These are phyloP conservation scores for Sympetrum striolatum DNA, from an alignment of 2,888 invertebrate species.

Conservation along the genomic window DNA sequence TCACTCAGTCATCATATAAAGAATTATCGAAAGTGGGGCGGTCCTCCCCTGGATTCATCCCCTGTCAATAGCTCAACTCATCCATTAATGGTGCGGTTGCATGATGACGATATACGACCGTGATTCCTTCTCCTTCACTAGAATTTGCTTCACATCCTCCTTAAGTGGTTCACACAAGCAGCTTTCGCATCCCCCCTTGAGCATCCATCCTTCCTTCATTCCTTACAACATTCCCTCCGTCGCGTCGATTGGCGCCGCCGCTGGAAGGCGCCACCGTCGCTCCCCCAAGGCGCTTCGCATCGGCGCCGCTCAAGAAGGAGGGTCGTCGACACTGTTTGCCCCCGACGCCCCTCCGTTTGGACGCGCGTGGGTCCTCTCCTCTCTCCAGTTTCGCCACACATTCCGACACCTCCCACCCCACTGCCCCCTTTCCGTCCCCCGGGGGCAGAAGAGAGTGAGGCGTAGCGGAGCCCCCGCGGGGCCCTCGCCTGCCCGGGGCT, in stretches of 20 bases:
- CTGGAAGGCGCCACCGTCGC: constrained; percentile 38
- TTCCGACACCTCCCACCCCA: neutral
- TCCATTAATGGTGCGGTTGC: too few species aligned
- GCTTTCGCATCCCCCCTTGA: neutral
- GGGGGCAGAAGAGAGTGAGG: neutral
- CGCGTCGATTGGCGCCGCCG: constrained; percentile 51
- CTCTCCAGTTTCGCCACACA: neutral
- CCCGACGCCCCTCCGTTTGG: neutral
- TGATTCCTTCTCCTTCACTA: too few species aligned
- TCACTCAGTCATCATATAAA: too few species aligned
- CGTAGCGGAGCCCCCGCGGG: constrained; percentile 23
- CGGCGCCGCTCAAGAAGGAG: neutral
- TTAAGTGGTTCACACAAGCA: neutral
- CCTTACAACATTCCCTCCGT: constrained; percentile 48
- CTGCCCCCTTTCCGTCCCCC: neutral
- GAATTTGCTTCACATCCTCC: neutral
- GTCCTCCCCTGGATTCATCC: too few species aligned
- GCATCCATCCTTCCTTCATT: neutral
- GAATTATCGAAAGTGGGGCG: too few species aligned
- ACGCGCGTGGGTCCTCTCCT: neutral
- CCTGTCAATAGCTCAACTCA: too few species aligned
- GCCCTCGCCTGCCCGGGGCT: neutral
- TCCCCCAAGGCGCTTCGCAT: neutral
- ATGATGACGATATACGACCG: too few species aligned
- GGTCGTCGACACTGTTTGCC: constrained; percentile 22